phyloP scores from a whole-genome alignment of 2,888 invertebrate genomes.

The Patella caerulea region DNA sequence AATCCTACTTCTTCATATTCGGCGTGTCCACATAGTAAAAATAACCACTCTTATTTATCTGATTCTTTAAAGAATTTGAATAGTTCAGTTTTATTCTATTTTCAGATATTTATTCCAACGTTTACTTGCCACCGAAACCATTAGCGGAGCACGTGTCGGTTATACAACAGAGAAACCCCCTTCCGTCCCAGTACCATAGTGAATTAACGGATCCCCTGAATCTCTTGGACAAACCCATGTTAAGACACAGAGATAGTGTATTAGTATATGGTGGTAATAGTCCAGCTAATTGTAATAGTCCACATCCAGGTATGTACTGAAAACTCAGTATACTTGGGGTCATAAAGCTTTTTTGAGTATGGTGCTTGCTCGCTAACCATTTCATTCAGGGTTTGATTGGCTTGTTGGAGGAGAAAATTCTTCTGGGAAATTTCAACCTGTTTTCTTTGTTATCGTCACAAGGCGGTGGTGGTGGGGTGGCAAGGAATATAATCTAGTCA shows the following conservation, averaged over 20 bases:
- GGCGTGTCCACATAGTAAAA: no score
- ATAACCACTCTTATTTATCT: no score
- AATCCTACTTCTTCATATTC: no score
- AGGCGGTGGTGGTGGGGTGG: no score
- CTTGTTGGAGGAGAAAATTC: no score
- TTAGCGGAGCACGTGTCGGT: constrained; percentile 66
- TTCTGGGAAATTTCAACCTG: no score
- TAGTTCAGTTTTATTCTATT: constrained; percentile 5
- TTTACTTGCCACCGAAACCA: constrained; percentile 50
- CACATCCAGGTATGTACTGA: constrained; percentile 43
- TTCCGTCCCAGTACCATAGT: constrained; percentile 38
- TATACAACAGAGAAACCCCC: constrained; percentile 55
- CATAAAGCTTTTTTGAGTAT: no score
- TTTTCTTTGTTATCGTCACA: no score
- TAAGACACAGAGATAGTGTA: constrained; percentile 43
- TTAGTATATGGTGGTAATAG: constrained; percentile 46
- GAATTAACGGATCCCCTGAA: constrained; percentile 52
- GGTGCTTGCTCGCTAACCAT: no score
- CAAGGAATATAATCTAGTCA: no score
- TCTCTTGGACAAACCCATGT: constrained; percentile 56
- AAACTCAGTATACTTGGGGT: neutral
- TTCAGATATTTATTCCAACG: constrained; percentile 44
- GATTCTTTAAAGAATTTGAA: neutral
- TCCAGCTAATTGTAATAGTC: constrained; percentile 55
- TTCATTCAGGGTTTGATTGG: no score